Evolutionary conservation across 1,140 invertebrate species (phyloP).

Genomic region (Argopecten irradians): DNA sequence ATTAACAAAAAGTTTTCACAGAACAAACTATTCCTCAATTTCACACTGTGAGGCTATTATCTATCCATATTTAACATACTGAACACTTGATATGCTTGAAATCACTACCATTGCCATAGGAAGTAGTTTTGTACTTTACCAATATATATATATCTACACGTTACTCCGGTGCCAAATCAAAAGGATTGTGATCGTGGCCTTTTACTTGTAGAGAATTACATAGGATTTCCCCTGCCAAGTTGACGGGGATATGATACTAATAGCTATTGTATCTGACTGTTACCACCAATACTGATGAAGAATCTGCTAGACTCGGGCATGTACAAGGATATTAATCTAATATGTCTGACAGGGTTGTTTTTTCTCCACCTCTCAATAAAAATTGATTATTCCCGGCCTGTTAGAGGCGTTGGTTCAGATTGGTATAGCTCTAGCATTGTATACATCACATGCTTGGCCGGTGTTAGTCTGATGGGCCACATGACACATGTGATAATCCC

Average conservation of each 20-base stretch:
- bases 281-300: not conserved
- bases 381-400: constrained; percentile 3
- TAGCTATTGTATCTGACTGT: not conserved
- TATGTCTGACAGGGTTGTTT: not conserved
- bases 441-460: not conserved
- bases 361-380: constrained; percentile 22
- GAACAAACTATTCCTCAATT: not conserved
- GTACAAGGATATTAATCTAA: constrained; percentile 12
- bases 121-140: not conserved
- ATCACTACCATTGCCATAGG: too few relatives aligned
- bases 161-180: not conserved
- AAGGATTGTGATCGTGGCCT: not conserved
- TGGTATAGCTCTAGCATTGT: not conserved
- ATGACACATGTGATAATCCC: constrained; percentile 21
- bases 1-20: too few relatives aligned
- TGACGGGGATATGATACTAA: not conserved
- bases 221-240: not conserved
- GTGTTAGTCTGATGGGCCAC: not conserved
- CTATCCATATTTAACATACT: not conserved
- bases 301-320: not conserved
- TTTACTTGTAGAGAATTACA: not conserved
- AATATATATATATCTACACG: not conserved
- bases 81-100: not conserved
- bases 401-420: not conserved
- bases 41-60: not conserved